Evolutionary conservation across 2,888 invertebrate genomes (phyloP).

Genomic region (Leptopterna dolabrata): DNA sequence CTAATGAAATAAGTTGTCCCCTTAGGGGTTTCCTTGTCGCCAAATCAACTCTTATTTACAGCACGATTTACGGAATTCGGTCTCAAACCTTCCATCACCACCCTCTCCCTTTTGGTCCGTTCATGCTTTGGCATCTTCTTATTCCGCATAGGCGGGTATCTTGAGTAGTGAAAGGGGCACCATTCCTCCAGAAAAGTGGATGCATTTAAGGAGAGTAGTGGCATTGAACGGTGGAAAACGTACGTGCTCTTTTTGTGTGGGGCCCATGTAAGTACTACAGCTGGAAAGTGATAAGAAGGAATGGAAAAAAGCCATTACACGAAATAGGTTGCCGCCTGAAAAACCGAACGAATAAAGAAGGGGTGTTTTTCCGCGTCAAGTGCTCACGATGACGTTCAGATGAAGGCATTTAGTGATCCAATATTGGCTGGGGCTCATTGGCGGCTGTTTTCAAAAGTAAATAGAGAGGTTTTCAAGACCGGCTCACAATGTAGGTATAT

Average conservation of each 20-base stretch:
- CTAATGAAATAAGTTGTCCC: too few species aligned
- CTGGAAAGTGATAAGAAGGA: slow-evolving; percentile 23
- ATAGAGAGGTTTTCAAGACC: too few species aligned
- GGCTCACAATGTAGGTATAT: too few species aligned
- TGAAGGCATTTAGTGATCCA: slow-evolving; percentile 23
- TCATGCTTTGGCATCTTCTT: too few species aligned
- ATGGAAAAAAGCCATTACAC: slow-evolving; percentile 33
- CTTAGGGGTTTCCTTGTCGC: too few species aligned
- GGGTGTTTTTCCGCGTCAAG: slow-evolving; percentile 2
- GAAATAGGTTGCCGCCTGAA: slow-evolving; percentile 32
- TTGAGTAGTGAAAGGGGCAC: background rate
- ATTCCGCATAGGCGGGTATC: background rate
- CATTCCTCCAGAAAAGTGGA: background rate
- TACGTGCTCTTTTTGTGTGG: background rate
- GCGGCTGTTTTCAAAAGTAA: too few species aligned
- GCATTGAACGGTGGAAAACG: background rate
- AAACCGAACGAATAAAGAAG: background rate
- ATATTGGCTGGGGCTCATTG: background rate
- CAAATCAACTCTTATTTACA: too few species aligned
- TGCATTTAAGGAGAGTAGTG: background rate
- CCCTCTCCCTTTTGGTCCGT: too few species aligned
- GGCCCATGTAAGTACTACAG: slow-evolving; percentile 4
- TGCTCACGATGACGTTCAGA: slow-evolving; percentile 13
- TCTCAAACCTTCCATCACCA: too few species aligned
- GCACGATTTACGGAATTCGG: too few species aligned